Conservation (phyloP, 2,113 vertebrate genomes). For the Alethe castanea region DNA sequence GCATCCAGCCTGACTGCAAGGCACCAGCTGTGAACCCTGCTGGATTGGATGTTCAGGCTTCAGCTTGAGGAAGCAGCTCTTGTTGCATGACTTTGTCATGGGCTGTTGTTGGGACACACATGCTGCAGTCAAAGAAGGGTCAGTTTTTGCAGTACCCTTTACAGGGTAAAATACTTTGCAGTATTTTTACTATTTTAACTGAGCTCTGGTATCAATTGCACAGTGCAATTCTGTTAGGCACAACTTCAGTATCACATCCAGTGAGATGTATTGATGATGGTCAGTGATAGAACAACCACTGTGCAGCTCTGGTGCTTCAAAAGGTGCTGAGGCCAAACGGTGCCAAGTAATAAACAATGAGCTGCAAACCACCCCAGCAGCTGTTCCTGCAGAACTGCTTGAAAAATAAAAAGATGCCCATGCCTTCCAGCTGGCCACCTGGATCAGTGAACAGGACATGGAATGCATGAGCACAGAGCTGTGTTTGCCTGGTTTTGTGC, state of each 20-base stretch:
- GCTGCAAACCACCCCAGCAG: background rate
- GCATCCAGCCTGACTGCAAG: background rate
- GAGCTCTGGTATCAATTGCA: background rate
- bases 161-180: background rate
- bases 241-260: background rate
- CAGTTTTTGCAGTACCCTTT: background rate
- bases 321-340: background rate
- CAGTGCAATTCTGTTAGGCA: background rate
- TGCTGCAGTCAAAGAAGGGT: background rate
- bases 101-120: accelerated
- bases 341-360: background rate
- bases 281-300: background rate
- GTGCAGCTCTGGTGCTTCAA: background rate
- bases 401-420: background rate
- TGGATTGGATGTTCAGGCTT: background rate
- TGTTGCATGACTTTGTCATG: background rate
- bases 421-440: background rate
- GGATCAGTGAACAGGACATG: background rate
- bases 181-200: background rate
- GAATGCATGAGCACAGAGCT: background rate
- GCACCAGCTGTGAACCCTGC: background rate
- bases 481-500: background rate
- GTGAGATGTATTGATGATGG: background rate
- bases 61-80: background rate
- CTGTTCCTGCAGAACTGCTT: background rate